These are phyloP conservation scores for Pissodes strobi DNA, from an alignment of 1,140 invertebrate species.

Conservation along the genomic window DNA sequence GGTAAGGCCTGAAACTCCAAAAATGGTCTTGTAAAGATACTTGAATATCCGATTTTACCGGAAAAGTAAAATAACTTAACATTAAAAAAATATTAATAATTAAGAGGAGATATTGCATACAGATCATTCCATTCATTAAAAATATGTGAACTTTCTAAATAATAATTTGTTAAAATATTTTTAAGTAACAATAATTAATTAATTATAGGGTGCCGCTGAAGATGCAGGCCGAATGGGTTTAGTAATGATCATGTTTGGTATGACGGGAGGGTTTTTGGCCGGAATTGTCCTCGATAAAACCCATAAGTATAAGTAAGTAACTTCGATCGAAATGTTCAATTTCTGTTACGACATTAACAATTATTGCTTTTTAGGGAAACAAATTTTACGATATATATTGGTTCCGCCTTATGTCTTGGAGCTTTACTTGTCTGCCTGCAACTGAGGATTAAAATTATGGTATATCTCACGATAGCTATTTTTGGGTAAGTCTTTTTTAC, in stretches of 20 bases:
- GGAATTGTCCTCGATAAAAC: conserved; percentile 73
- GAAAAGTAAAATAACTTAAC: no score
- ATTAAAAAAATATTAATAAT: no score
- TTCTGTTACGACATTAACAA: not conserved
- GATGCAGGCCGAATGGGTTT: conserved; percentile 71
- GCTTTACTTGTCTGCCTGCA: conserved; percentile 38
- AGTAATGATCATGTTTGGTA: conserved; percentile 69
- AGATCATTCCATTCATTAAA: no score
- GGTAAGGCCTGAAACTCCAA: no score
- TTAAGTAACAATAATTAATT: not conserved
- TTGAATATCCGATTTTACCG: no score
- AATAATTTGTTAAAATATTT: no score
- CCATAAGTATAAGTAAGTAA: conserved; percentile 56
- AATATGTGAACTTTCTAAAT: no score
- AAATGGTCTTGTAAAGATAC: no score
- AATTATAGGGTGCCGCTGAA: conserved; percentile 30
- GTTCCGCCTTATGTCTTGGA: conserved; percentile 29
- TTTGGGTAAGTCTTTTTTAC: conserved; percentile 41
- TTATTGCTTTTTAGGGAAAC: conserved; percentile 34
- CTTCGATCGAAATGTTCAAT: not conserved
- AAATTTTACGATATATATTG: conserved; percentile 31
- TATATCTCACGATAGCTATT: conserved; percentile 36
- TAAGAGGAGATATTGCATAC: no score
- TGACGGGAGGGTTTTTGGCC: conserved; percentile 69
- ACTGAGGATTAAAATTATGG: conserved; percentile 31